Conservation (phyloP, 2,113 vertebrate genomes). For the Channa argus region DNA sequence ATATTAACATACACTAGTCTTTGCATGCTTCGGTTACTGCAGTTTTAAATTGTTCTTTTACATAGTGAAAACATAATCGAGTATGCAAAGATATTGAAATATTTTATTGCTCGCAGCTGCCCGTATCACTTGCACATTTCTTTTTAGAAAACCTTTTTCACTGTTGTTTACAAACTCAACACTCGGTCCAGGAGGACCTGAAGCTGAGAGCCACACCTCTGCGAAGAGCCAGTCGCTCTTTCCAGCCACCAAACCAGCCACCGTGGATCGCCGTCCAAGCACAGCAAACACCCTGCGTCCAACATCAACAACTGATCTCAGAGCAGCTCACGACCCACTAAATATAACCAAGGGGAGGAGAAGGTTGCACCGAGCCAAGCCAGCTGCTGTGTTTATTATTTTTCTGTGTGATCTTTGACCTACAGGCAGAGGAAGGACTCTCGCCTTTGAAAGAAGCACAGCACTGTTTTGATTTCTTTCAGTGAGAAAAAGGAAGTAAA, state of each 20-base stretch:
- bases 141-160: not conserved
- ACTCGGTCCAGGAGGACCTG: not conserved
- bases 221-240: conserved; percentile 32
- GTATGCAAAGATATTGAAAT: too few species aligned
- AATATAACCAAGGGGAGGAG: conserved; percentile 73
- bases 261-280: conserved; percentile 51
- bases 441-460: conserved; percentile 37
- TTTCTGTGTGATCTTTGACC: conserved; percentile 66
- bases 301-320: conserved; percentile 76
- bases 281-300: conserved; percentile 36
- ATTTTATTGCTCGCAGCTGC: too few species aligned
- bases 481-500: not conserved
- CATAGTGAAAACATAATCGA: too few species aligned
- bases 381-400: conserved; percentile 76
- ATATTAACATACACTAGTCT: too few species aligned
- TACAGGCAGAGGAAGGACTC: conserved; percentile 47
- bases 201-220: conserved; percentile 21
- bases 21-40: too few species aligned
- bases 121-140: not conserved
- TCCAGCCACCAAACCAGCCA: conserved; percentile 50
- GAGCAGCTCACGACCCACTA: conserved; percentile 73
- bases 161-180: not conserved
- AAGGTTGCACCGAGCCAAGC: conserved; percentile 56
- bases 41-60: too few species aligned
- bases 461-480: conserved; percentile 4